Evolutionary conservation across 2,888 invertebrate species (phyloP).

Genomic region (Lithosia quadra): DNA sequence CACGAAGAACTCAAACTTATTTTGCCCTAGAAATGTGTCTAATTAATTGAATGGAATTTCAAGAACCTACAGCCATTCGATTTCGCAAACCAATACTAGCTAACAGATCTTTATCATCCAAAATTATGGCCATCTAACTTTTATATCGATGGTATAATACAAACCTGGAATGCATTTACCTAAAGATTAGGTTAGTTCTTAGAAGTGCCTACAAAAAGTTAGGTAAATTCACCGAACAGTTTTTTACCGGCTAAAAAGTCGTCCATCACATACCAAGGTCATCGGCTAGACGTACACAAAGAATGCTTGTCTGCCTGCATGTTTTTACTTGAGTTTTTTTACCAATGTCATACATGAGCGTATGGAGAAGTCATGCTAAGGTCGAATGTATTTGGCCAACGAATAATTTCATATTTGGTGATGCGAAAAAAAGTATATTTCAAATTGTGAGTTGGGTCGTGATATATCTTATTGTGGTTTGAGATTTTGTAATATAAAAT

Average conservation of each 20-base stretch:
- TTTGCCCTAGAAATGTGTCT: slow-evolving; percentile 60
- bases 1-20: slow-evolving; percentile 4
- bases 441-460: slow-evolving; percentile 51
- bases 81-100: slow-evolving; percentile 55
- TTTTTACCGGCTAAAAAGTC: slow-evolving; percentile 79
- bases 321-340: slow-evolving; percentile 79
- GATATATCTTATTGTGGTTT: slow-evolving; percentile 55
- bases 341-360: slow-evolving; percentile 82
- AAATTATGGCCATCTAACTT: slow-evolving; percentile 80
- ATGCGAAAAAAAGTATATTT: slow-evolving; percentile 62
- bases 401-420: slow-evolving; percentile 76
- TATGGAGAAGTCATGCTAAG: slow-evolving; percentile 78
- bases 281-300: slow-evolving; percentile 82
- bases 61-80: slow-evolving; percentile 44
- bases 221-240: slow-evolving; percentile 85
- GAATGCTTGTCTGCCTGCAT: slow-evolving; percentile 79
- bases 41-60: slow-evolving; percentile 65
- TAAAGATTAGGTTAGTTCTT: slow-evolving; percentile 69
- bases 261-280: slow-evolving; percentile 83
- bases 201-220: slow-evolving; percentile 82
- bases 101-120: slow-evolving; percentile 66
- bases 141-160: slow-evolving; percentile 73
- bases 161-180: slow-evolving; percentile 73
- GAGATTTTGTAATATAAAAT: slow-evolving; percentile 30
- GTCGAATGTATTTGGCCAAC: slow-evolving; percentile 73